Evolutionary conservation across 64 coral and sea anemone species (phyloP), one percentile per base, ranked within the genome.

Genomic region (Hydrozoanthus tunicans): DNA sequence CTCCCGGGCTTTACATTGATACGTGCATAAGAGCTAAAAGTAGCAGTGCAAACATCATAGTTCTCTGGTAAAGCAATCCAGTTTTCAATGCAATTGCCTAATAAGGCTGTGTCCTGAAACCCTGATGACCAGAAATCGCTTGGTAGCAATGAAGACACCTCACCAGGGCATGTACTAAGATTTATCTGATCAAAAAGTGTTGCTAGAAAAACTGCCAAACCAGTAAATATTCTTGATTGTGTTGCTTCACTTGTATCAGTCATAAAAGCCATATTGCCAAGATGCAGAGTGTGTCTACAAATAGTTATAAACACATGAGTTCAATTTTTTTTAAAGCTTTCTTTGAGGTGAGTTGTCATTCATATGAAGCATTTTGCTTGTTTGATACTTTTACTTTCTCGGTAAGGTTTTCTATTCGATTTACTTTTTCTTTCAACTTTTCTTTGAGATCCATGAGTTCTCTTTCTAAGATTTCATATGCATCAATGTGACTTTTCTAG

Each of bases 21-120:
- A 20, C 20, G 20, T 20, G 20, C 20, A 20, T 20, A 20, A 20
- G 20, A 20, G 20, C 82, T 86, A 77, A 93, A 93, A n/a, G 91
- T 93, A 12, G 89, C 80, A 62, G 80, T 80, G 58, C 89, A 89
- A 3, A 93, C 64, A 10, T 93, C 64, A 80, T 73, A 93, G 9
- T 86, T 92, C 54, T 92, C 91, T 23, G 81, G 86, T 13, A 70
- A 27, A 57, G 56, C 59, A 86, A 86, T 92, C 81, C 91, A 86
- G 62, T 59, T 77, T 65, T 92, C 91, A 9, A 81, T 92, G 9
- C 26, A 59, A 86, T 92, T 72, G 62, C 71, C 82, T 14, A 92
- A 51, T 15, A 20, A 23, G 52, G 32, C 73, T 9, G 91, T 86
- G 9, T 86, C 91, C 78, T 59, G 73, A 92, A 86, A 79, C 14